phyloP scores from a whole-genome alignment of 30 jellyfish, hydroid and myxozoan species.

The Hydractinia echinata region DNA sequence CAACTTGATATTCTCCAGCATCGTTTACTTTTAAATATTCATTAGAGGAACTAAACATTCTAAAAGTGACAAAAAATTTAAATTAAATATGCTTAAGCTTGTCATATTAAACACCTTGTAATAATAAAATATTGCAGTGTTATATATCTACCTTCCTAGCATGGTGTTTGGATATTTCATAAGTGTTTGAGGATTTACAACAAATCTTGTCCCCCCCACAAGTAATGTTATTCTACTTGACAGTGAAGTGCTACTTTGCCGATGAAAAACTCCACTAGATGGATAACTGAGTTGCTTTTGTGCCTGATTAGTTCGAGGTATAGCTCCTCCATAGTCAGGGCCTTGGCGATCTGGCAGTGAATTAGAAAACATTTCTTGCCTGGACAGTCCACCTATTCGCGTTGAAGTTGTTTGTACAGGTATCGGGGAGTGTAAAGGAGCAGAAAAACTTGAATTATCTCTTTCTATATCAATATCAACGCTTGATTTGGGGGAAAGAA shows the following conservation, averaged over 20 bases:
- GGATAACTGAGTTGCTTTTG: neutral
- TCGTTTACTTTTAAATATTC: constrained; percentile 71
- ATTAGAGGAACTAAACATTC: constrained; percentile 81
- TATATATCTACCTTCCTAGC: constrained; percentile 66
- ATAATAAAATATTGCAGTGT: neutral
- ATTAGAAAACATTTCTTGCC: constrained; percentile 9
- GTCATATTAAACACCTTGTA: neutral
- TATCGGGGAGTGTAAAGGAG: constrained; percentile 2
- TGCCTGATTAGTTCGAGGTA: neutral
- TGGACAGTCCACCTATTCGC: neutral
- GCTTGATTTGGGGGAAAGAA: constrained; percentile 70
- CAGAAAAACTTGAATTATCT: constrained; percentile 4
- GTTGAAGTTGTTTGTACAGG: constrained; percentile 23
- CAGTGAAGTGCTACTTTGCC: neutral
- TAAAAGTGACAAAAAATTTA: constrained; percentile 7
- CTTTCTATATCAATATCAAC: constrained; percentile 45
- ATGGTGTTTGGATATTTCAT: constrained; percentile 69
- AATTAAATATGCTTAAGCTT: neutral
- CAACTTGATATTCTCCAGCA: constrained; percentile 83
- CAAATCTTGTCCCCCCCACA: constrained; percentile 79
- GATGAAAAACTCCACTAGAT: neutral
- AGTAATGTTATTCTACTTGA: constrained; percentile 53
- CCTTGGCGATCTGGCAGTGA: neutral
- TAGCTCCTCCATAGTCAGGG: neutral
- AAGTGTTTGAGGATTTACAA: constrained; percentile 66